A percentile compares a stretch with the other conserved stretches of the same genome.
These are phyloP conservation scores for Tachycineta bicolor DNA, from an alignment of 2,113 vertebrate genomes.

Conservation along the genomic window DNA sequence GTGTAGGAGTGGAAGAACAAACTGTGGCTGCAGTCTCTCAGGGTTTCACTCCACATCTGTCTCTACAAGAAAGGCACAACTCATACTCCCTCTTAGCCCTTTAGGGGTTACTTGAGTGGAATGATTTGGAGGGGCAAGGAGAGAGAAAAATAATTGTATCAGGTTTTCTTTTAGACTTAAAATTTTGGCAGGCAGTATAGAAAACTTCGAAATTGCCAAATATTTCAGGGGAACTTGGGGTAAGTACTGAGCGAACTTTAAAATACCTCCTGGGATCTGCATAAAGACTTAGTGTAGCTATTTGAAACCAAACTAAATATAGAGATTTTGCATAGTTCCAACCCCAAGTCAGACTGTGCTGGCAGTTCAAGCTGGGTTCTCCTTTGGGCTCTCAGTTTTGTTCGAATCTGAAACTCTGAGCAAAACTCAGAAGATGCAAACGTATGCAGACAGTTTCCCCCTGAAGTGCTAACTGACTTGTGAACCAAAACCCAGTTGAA, in stretches of 20 bases:
- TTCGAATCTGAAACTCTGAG: slow-evolving; percentile 13
- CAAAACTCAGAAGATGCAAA: slow-evolving; percentile 31
- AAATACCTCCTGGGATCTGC: slow-evolving; percentile 9
- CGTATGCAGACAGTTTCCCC: slow-evolving; percentile 25
- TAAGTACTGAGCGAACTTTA: slow-evolving; percentile 6
- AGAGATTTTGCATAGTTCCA: slow-evolving; percentile 28
- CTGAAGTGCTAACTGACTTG: slow-evolving; percentile 40
- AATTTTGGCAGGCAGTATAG: background rate
- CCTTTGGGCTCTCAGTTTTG: slow-evolving; percentile 11
- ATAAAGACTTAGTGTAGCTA: slow-evolving; percentile 2
- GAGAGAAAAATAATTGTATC: background rate
- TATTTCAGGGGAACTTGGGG: background rate
- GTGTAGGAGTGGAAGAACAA: background rate
- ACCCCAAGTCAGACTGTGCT: background rate
- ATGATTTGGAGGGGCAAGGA: background rate
- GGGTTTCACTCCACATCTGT: background rate
- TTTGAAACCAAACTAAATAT: slow-evolving; percentile 56
- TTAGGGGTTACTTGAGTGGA: background rate
- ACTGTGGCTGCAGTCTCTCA: background rate
- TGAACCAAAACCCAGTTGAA: slow-evolving; percentile 41
- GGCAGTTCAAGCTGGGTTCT: slow-evolving; percentile 18
- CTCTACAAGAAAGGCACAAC: background rate
- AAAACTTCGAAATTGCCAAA: slow-evolving; percentile 4
- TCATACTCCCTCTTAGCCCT: background rate
- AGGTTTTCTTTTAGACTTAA: background rate